Conservation (phyloP, 1,140 invertebrate genomes). For the Eriosoma lanigerum region DNA sequence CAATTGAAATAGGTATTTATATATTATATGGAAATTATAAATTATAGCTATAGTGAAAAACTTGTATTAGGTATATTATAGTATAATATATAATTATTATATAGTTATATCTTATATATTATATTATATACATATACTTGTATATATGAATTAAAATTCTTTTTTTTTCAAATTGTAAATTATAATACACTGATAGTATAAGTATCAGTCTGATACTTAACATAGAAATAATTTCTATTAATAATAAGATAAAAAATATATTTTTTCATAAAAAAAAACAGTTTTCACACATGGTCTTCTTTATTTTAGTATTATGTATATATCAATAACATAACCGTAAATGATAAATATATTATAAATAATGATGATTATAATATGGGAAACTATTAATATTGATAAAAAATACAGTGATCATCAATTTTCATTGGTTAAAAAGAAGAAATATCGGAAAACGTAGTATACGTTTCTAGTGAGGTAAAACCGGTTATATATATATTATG, state of each 20-base stretch:
- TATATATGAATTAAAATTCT: too few species aligned
- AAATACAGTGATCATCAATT: neutral
- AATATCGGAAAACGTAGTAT: constrained; percentile 9
- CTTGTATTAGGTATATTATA: too few species aligned
- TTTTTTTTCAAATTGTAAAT: too few species aligned
- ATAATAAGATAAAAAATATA: neutral
- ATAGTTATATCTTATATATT: too few species aligned
- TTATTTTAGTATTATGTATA: neutral
- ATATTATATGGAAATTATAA: too few species aligned
- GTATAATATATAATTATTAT: too few species aligned
- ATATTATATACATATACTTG: too few species aligned
- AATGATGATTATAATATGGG: neutral
- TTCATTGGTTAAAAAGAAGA: neutral
- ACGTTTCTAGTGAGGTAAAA: constrained; percentile 32
- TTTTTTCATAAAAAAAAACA: neutral
- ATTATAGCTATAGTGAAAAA: too few species aligned
- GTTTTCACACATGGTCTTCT: neutral
- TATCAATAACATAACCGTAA: neutral
- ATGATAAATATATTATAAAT: neutral
- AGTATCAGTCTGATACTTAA: too few species aligned
- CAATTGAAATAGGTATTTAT: too few species aligned
- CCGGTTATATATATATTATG: neutral
- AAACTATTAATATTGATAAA: constrained; percentile 10
- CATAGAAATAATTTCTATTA: too few species aligned
- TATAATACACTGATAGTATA: too few species aligned